Evolutionary conservation across 2,797 vertebrate genomes (phyloP).

Genomic region (Hirundo rustica): DNA sequence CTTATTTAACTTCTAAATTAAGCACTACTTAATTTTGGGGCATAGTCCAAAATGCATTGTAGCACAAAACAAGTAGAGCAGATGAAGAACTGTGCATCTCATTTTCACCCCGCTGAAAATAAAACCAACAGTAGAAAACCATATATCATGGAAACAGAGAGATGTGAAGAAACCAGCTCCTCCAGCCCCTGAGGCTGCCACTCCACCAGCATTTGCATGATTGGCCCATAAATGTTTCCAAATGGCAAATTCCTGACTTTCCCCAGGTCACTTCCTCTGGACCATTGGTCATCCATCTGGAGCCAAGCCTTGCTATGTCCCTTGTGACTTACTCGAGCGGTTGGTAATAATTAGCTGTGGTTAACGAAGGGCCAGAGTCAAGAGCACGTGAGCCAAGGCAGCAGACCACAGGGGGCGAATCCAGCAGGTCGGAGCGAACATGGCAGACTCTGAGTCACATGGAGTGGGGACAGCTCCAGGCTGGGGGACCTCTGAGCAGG

Average conservation of each 20-base stretch:
- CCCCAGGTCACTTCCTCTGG: neutral
- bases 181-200: neutral
- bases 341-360: conserved; percentile 40
- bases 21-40: conserved; percentile 28
- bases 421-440: rapidly evolving
- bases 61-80: conserved; percentile 26
- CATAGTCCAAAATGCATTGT: conserved; percentile 13
- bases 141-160: neutral
- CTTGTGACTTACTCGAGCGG: neutral
- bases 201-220: neutral
- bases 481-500: neutral
- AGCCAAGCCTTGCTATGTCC: neutral
- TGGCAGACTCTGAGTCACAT: neutral
- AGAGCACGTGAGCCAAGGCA: neutral
- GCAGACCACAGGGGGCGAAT: rapidly evolving
- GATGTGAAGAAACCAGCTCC: neutral
- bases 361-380: neutral
- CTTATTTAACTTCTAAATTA: conserved; percentile 35
- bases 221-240: neutral
- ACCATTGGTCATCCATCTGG: neutral
- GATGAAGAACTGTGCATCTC: conserved; percentile 38
- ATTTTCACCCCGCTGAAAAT: conserved; percentile 26
- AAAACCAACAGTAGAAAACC: neutral
- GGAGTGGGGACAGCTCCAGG: neutral
- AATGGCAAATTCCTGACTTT: neutral